These are phyloP conservation scores for Epinotia demarniana DNA, from an alignment of 2,888 invertebrate species.

Conservation along the genomic window DNA sequence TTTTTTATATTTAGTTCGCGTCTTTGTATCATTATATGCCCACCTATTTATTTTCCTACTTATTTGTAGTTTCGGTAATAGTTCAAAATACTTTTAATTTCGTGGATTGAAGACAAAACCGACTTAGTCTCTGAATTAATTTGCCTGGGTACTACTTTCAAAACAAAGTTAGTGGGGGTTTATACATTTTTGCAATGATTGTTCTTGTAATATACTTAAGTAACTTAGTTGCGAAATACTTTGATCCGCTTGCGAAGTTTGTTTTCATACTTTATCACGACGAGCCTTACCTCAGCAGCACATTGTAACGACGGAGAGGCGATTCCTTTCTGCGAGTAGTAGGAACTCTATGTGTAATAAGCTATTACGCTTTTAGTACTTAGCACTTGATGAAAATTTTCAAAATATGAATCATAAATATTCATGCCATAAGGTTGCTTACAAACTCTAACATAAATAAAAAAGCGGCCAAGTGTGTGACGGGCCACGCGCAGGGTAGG, in stretches of 20 bases:
- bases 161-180: not conserved
- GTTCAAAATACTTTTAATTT: not conserved
- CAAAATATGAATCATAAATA: no score
- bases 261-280: constrained; percentile 52
- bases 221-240: constrained; percentile 51
- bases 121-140: not conserved
- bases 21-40: not conserved
- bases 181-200: constrained; percentile 18
- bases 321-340: constrained; percentile 48
- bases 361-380: no score
- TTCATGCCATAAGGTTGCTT: constrained; percentile 48
- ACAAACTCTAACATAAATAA: not conserved
- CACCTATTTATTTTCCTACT: no score
- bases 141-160: not conserved
- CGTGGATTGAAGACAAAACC: not conserved
- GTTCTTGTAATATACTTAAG: constrained; percentile 40
- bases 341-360: no score
- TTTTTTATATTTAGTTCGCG: not conserved
- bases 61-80: not conserved
- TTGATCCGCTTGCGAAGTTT: constrained; percentile 57
- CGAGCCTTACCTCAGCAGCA: constrained; percentile 42
- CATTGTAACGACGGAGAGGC: constrained; percentile 45
- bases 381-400: no score
- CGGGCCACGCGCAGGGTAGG: no score
- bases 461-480: no score